Conservation (phyloP, 2,888 invertebrate species). For the Salticus scenicus region DNA sequence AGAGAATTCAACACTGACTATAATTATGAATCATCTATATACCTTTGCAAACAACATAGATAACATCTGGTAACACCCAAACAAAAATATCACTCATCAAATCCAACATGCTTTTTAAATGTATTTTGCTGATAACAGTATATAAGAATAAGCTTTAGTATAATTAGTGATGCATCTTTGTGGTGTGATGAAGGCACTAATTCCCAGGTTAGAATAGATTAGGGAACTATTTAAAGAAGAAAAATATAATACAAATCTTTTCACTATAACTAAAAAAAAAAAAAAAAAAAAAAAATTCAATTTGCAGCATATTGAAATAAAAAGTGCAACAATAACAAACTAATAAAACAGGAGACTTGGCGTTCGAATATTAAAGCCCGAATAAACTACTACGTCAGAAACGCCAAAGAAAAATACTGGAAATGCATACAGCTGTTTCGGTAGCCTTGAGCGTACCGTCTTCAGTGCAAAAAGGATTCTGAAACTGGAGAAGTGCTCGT, state of each 20-base stretch:
- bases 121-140: conserved; percentile 23
- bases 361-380: too few relatives aligned
- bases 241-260: not conserved
- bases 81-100: conserved; percentile 29
- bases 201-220: not conserved
- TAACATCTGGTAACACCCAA: not conserved
- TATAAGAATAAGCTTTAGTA: conserved; percentile 47
- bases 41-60: not conserved
- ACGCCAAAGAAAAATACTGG: too few relatives aligned
- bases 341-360: too few relatives aligned
- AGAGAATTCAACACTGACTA: not conserved
- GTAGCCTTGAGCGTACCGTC: too few relatives aligned
- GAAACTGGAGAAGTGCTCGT: too few relatives aligned
- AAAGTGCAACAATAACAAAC: too few relatives aligned
- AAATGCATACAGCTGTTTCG: too few relatives aligned
- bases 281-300: not conserved
- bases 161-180: not conserved
- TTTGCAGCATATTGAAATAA: too few relatives aligned
- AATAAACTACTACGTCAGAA: too few relatives aligned
- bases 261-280: not conserved
- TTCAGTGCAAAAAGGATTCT: too few relatives aligned
- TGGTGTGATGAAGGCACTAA: conserved; percentile 13
- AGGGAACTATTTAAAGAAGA: conserved; percentile 10
- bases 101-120: not conserved
- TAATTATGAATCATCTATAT: too few relatives aligned